Percentiles rank a stretch among this genome's conserved stretches.
Conservation (phyloP, 30 jellyfish, hydroid and myxozoan species). For the Hydra vulgaris region DNA sequence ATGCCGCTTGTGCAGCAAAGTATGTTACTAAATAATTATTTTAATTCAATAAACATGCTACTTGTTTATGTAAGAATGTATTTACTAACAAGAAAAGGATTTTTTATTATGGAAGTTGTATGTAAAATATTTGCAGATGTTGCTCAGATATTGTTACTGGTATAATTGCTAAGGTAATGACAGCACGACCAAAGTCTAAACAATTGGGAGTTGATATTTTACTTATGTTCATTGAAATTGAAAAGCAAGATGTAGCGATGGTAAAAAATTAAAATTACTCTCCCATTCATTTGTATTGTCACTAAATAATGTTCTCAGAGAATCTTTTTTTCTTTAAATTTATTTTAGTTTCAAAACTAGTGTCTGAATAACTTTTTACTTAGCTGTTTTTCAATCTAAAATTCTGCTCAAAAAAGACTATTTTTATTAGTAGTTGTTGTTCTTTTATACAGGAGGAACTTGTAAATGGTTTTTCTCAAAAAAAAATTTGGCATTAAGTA, state of each 20-base stretch:
- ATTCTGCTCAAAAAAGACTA: background rate
- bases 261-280: constrained; percentile 34
- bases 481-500: constrained; percentile 9
- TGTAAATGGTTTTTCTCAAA: constrained; percentile 61
- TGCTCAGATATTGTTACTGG: constrained; percentile 92
- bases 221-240: constrained; percentile 69
- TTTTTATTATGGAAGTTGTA: background rate
- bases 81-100: background rate
- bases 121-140: constrained; percentile 36
- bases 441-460: constrained; percentile 62
- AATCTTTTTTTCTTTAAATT: too few species aligned
- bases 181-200: constrained; percentile 79
- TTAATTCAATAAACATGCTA: background rate
- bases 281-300: background rate
- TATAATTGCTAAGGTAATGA: constrained; percentile 70
- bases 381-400: background rate
- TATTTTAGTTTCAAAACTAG: background rate
- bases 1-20: constrained; percentile 82
- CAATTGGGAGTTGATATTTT: constrained; percentile 86
- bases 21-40: constrained; percentile 7
- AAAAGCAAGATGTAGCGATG: constrained; percentile 77
- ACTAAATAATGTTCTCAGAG: background rate
- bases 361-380: background rate
- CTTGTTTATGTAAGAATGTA: background rate
- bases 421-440: background rate